Conservation (phyloP, 1,140 invertebrate species). For the Pseudomyrmex sp. region DNA sequence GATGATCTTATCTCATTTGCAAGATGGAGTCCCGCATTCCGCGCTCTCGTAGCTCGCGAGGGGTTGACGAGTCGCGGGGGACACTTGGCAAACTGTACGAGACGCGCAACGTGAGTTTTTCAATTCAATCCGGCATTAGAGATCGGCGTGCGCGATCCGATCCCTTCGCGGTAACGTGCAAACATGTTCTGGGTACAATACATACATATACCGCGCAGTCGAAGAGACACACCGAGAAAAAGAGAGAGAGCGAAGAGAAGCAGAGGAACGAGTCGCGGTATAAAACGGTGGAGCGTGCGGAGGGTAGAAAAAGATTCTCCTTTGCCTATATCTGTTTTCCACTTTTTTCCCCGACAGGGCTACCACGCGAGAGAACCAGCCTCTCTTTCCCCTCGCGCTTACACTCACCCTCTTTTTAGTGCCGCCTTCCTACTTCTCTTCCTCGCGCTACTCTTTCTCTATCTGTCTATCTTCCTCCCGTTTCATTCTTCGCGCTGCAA, state of each 20-base stretch:
- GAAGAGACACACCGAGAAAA: conserved; percentile 29
- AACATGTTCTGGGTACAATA: conserved; percentile 65
- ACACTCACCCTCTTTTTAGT: conserved; percentile 66
- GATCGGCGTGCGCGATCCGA: conserved; percentile 66
- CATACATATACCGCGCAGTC: conserved; percentile 30
- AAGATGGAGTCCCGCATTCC: background rate
- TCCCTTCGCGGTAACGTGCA: conserved; percentile 59
- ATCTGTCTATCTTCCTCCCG: conserved; percentile 34
- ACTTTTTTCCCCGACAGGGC: conserved; percentile 68
- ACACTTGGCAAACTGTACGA: background rate
- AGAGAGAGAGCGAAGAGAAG: conserved; percentile 5
- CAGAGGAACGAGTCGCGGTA: conserved; percentile 1
- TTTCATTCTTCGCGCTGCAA: conserved; percentile 37
- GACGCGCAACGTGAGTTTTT: conserved; percentile 52
- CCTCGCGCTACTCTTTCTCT: conserved; percentile 56
- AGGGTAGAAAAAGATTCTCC: conserved; percentile 63
- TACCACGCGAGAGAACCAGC: conserved; percentile 49
- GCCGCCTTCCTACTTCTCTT: conserved; percentile 62
- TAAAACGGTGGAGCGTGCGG: background rate
- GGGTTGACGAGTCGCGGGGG: background rate
- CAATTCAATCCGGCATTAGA: conserved; percentile 65
- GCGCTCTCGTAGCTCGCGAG: background rate
- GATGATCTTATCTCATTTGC: conserved; percentile 1
- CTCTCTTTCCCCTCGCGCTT: conserved; percentile 56
- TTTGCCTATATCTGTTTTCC: conserved; percentile 77